phyloP scores from a whole-genome alignment of 1,140 invertebrate genomes.

The Riptortus pedestris region DNA sequence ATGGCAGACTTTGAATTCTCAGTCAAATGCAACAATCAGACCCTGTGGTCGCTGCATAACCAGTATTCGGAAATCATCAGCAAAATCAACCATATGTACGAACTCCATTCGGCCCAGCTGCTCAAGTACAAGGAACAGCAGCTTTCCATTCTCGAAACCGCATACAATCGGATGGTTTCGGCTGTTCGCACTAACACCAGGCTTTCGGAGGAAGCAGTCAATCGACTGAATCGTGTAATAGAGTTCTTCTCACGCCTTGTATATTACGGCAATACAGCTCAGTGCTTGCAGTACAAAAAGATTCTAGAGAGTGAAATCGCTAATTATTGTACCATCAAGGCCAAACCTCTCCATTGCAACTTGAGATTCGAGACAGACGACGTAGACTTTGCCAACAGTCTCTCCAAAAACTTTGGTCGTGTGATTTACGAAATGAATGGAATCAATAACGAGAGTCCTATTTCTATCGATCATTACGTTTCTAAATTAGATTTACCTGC shows the following conservation, averaged over 20 bases:
- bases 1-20: conserved; percentile 70
- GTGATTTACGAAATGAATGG: conserved; percentile 39
- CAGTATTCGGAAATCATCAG: conserved; percentile 90
- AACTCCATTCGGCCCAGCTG: conserved; percentile 86
- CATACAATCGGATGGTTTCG: conserved; percentile 81
- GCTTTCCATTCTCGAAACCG: conserved; percentile 83
- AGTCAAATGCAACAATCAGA: conserved; percentile 74
- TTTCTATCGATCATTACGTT: neutral
- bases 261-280: conserved; percentile 76
- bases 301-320: conserved; percentile 83
- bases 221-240: conserved; percentile 83
- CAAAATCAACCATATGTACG: conserved; percentile 89
- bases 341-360: conserved; percentile 62
- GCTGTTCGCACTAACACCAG: conserved; percentile 73
- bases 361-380: conserved; percentile 94
- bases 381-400: conserved; percentile 84
- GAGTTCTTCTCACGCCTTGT: conserved; percentile 86
- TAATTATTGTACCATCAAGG: conserved; percentile 66
- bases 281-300: conserved; percentile 89
- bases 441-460: neutral
- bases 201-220: conserved; percentile 85
- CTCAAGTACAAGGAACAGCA: conserved; percentile 89
- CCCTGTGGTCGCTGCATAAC: conserved; percentile 66
- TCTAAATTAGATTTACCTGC: neutral
- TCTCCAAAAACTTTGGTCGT: conserved; percentile 91